These are phyloP conservation scores for Synergus itoensis DNA, from an alignment of 2,888 invertebrate species.

Conservation along the genomic window DNA sequence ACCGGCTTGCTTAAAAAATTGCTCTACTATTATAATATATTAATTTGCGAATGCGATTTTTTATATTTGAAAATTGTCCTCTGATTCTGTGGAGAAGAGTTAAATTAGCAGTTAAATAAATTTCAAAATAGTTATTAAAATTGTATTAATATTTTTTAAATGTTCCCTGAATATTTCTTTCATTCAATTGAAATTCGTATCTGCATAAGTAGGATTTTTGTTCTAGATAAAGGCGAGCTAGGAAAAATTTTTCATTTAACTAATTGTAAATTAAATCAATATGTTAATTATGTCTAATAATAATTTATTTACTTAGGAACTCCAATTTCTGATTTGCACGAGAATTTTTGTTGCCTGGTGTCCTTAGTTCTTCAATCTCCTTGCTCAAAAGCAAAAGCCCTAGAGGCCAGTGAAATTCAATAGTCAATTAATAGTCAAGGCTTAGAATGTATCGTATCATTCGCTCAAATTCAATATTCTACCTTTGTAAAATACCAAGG, in stretches of 20 bases:
- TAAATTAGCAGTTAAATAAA: conserved; percentile 17
- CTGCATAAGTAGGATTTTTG: conserved; percentile 35
- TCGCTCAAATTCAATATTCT: conserved; percentile 39
- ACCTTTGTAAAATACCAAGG: conserved; percentile 26
- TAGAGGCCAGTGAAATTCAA: conserved; percentile 58
- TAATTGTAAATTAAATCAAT: conserved; percentile 68
- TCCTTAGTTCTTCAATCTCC: conserved; percentile 18
- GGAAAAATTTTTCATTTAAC: not conserved
- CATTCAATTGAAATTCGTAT: conserved; percentile 16
- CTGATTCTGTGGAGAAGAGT: conserved; percentile 6
- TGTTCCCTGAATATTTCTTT: not conserved
- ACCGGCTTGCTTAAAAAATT: conserved; percentile 10
- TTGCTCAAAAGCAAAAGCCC: conserved; percentile 42
- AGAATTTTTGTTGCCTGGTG: not conserved
- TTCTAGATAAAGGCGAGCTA: conserved; percentile 7
- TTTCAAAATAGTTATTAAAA: conserved; percentile 15
- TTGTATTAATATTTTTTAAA: not conserved
- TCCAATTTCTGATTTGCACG: not conserved
- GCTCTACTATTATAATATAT: conserved; percentile 8
- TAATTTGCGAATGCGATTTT: conserved; percentile 31
- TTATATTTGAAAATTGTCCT: conserved; percentile 25
- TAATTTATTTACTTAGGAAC: not conserved
- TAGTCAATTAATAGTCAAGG: conserved; percentile 60
- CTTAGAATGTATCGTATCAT: conserved; percentile 26
- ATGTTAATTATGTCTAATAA: conserved; percentile 60